Base-by-base conservation (phyloP, 2,888 invertebrate genomes). In the Anorthoa munda region DNA sequence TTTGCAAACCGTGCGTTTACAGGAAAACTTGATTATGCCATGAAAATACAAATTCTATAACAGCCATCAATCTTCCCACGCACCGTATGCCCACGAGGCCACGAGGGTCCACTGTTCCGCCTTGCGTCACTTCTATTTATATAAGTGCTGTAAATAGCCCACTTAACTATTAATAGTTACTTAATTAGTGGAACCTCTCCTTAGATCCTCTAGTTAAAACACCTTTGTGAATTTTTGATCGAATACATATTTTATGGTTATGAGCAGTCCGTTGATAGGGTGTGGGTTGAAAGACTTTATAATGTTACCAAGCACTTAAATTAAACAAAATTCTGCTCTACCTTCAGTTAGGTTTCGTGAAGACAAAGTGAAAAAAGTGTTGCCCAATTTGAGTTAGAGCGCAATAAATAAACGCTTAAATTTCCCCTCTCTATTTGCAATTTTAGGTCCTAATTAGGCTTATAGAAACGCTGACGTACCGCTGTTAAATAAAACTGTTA, bases 401-500 rank as follows among this genome's bases (percentile, higher is more conserved):
- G 21, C 56, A 60, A 67, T 75, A 71, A 80, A 75, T 71, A 55
- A 60, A 11, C 46, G 63, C 55, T 77, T 67, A 66, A 69, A 64
- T 69, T 60, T 61, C 46, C 65, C 56, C 56, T 67, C 51, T 21
- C 77, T 64, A 66, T 56, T 77, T 66, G 66, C 39, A 67, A 64
- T 64, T 67, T 60, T 53, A 60, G 55, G 21, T 53, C 56, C 55
- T 80, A 72, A 80, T 76, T 76, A 76, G 61, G 79, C 79, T 82
- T 58, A 67, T 23, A 77, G 45, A 83, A 66, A 75, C 23, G 65
- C 74, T 66, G 69, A 72, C 67, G 65, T 48, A 26, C 4, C 56
- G 50, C 65, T 21, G 64, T 70, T 71, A n/a, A 72, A 68, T 64
- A 50, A 56, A 77, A 61, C 65, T 77, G 72, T 68, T 81, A 77